These are phyloP conservation scores for Agrilus planipennis DNA, from an alignment of 1,140 invertebrate species.

Conservation along the genomic window DNA sequence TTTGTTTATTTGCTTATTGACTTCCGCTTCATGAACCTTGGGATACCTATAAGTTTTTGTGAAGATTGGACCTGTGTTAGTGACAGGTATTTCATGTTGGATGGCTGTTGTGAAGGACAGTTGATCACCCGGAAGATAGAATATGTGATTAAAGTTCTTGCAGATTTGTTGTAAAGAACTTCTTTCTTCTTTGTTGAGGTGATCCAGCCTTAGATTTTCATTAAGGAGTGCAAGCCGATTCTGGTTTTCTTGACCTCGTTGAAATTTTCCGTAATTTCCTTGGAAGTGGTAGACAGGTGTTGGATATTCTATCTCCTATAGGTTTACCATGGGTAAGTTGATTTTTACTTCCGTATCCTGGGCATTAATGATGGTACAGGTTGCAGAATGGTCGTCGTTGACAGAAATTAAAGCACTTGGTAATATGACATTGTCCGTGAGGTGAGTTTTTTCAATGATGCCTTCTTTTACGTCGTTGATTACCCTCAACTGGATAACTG, in stretches of 20 bases:
- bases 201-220: constrained; percentile 1
- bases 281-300: no score
- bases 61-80: no score
- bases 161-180: neutral
- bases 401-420: neutral
- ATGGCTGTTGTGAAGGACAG: neutral
- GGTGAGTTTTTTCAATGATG: neutral
- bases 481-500: neutral
- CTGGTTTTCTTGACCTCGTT: no score
- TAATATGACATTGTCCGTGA: neutral
- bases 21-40: constrained; percentile 14
- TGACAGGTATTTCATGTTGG: neutral
- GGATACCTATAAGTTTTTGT: constrained; percentile 17
- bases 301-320: no score
- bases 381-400: no score
- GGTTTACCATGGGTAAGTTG: no score
- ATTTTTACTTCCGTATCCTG: no score
- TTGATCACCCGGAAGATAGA: neutral
- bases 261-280: no score
- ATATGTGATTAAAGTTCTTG: constrained; percentile 1
- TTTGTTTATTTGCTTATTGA: constrained; percentile 14
- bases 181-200: constrained; percentile 2
- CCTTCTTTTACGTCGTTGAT: neutral
- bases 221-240: neutral
- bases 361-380: no score